These are phyloP conservation scores for Danaus melanippus DNA, from an alignment of 1,140 invertebrate species.

Conservation along the genomic window DNA sequence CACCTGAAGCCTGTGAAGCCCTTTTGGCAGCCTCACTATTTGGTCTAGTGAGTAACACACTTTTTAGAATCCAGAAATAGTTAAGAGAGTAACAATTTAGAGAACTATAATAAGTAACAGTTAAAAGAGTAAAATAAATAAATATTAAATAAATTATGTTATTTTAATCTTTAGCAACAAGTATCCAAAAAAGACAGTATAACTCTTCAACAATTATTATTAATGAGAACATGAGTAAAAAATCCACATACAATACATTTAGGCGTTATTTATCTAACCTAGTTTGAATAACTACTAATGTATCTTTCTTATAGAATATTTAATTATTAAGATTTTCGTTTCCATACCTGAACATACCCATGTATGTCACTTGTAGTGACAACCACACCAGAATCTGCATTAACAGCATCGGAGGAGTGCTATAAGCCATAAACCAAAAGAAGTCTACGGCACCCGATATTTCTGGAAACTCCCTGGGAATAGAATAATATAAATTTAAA, in stretches of 20 bases:
- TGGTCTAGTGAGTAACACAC: constrained; percentile 52
- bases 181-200: constrained; percentile 6
- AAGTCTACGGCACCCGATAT: constrained; percentile 78
- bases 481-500: constrained; percentile 7
- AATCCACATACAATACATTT: too few species aligned
- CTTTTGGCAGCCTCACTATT: constrained; percentile 74
- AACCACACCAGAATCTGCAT: constrained; percentile 82
- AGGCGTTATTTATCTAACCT: too few species aligned
- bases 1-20: constrained; percentile 72
- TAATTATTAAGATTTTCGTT: too few species aligned
- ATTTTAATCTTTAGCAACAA: too few species aligned
- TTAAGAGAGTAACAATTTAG: too few species aligned
- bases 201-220: neutral
- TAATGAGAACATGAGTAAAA: too few species aligned
- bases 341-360: constrained; percentile 77
- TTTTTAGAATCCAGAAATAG: neutral
- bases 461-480: constrained; percentile 72
- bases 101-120: too few species aligned
- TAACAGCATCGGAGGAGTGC: constrained; percentile 78
- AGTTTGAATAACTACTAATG: too few species aligned
- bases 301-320: too few species aligned
- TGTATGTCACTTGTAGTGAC: constrained; percentile 81
- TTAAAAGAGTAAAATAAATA: too few species aligned
- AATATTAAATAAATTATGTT: too few species aligned
- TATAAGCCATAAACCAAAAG: constrained; percentile 82